Conservation (phyloP, 2,113 vertebrate genomes). For the Apteryx owenii region DNA sequence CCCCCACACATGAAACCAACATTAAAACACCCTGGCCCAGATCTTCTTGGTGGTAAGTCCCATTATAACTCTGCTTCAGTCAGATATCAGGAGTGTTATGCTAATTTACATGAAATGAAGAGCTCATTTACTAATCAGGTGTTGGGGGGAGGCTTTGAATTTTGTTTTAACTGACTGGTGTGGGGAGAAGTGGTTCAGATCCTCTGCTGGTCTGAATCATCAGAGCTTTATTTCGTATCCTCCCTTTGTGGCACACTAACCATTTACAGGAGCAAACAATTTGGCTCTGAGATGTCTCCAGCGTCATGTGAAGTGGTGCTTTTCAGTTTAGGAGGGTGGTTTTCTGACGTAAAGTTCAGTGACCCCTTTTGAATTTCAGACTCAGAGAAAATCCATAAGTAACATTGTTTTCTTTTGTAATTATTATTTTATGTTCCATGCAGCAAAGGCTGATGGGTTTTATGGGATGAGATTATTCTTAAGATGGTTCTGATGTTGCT, state of each 20-base stretch:
- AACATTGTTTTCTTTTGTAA: background rate
- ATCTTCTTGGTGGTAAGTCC: background rate
- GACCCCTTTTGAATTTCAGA: background rate
- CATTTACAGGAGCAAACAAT: background rate
- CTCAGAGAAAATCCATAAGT: background rate
- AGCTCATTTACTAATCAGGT: background rate
- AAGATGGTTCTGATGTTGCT: background rate
- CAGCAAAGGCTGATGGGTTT: background rate
- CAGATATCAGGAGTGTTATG: background rate
- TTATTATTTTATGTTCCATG: background rate
- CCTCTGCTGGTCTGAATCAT: conserved; percentile 2
- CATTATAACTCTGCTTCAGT: background rate
- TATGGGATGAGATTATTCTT: background rate
- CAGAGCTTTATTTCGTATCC: conserved; percentile 16
- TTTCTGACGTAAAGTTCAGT: background rate
- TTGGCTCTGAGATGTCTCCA: background rate
- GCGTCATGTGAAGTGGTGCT: background rate
- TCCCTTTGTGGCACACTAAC: background rate
- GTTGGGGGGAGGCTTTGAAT: background rate
- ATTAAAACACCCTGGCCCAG: background rate
- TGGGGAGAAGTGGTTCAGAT: background rate
- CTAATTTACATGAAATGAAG: background rate
- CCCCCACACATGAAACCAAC: background rate
- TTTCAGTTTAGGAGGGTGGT: background rate
- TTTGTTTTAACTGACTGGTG: background rate